A percentile compares a stretch with the other conserved stretches of the same genome.
Evolutionary conservation across 2,888 invertebrate genomes (phyloP).

Genomic region (Sminthurides aquaticus): DNA sequence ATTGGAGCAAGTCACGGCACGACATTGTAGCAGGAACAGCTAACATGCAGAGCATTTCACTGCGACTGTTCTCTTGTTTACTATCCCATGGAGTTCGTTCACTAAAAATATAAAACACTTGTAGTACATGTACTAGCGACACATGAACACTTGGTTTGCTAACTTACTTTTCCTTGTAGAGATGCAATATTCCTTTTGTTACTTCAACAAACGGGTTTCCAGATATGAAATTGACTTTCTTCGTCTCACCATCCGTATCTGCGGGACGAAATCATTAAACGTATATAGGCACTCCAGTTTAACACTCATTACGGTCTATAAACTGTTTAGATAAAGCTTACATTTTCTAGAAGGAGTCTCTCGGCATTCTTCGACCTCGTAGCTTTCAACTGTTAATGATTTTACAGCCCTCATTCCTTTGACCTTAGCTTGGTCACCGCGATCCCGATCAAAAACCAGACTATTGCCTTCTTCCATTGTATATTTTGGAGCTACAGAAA

Average conservation of each 20-base stretch:
- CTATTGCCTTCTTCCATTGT: slow-evolving; percentile 21
- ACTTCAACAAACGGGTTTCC: slow-evolving; percentile 97
- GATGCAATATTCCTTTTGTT: slow-evolving; percentile 90
- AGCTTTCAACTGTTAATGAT: slow-evolving; percentile 27
- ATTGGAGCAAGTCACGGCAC: slow-evolving; percentile 85
- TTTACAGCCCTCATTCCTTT: slow-evolving; percentile 30
- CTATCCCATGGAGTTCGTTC: slow-evolving; percentile 61
- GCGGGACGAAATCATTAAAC: neutral
- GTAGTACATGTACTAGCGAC: neutral
- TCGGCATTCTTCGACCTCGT: slow-evolving; percentile 12
- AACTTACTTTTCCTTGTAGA: slow-evolving; percentile 93
- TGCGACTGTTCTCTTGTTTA: slow-evolving; percentile 56
- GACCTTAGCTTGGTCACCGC: slow-evolving; percentile 31
- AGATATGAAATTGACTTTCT: slow-evolving; percentile 61
- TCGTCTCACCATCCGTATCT: slow-evolving; percentile 14
- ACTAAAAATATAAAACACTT: slow-evolving; percentile 51
- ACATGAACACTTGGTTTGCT: slow-evolving; percentile 18
- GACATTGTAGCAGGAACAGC: slow-evolving; percentile 85
- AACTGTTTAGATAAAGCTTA: too few species aligned
- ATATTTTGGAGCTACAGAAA: slow-evolving; percentile 23
- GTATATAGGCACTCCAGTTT: too few species aligned
- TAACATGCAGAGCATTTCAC: slow-evolving; percentile 77
- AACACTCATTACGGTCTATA: too few species aligned
- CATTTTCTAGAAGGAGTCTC: slow-evolving; percentile 15
- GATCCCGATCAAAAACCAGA: slow-evolving; percentile 25